Base-by-base conservation (phyloP, 1,140 invertebrate genomes). In the Drosophila ironensis region DNA sequence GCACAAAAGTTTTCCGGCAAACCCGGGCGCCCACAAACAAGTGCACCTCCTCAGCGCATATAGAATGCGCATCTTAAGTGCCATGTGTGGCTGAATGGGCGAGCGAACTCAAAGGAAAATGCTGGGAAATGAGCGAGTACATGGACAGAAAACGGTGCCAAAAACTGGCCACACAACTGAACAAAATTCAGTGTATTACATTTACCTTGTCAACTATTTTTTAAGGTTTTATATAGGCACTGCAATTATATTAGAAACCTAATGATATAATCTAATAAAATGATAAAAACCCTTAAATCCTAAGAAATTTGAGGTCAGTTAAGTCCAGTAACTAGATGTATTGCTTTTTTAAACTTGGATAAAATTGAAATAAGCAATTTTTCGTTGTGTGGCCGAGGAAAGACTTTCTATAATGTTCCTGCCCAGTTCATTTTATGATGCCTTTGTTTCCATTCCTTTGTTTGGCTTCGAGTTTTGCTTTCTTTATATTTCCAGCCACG, bases 1-100 rank as follows among this genome's bases (percentile, higher is more conserved):
- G 77, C 77, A 81, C 67, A 71, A 74, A 78, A 70, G 52, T 59
- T 73, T 69, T 57, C 46, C 40, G 22, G 30, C 72, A 52, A 50
- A 44, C 53, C 24, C 37, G 30, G 14, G 11, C 40, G 17, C n/a
- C n/a, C 53, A 60, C 50, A 59, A 20, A 14, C 38, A 57, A 16
- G 46, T 42, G 22, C 22, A 11, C 45, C n/a, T 14, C 16, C 12
- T 16, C n/a, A n/a, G n/a, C 12, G 33, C 24, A 45, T 24, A 56
- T n/a, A 41, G 40, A 44, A 25, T 54, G 60, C 67, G 48, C 64
- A 70, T 75, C 72, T 75, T 75, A 69, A 74, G 60, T 75, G 72
- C 40, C 61, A 25, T 50, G 48, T 44, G 61, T 48, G 33, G 30
- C 25, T 24, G 24, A 14, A 19, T 27, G 22, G 19, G n/a, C 4